Base-by-base conservation (phyloP, 2,113 vertebrate species). In the Lagopus leucura region DNA sequence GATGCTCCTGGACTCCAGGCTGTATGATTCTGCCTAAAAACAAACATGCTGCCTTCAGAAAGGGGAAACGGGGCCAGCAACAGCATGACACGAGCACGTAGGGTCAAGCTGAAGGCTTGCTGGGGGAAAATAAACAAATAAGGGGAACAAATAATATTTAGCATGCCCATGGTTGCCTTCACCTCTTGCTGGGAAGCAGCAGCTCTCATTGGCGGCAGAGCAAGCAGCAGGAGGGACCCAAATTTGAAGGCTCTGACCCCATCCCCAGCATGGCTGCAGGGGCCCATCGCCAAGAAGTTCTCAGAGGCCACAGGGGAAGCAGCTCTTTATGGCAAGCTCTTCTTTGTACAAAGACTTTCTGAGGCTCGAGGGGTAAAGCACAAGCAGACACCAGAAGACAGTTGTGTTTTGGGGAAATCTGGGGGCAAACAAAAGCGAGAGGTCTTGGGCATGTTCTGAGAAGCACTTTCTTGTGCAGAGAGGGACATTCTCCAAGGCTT, bases 61-160 rank as follows among this genome's bases (percentile, higher is more conserved):
- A 52, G 48, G 73, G 52, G 28, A 67, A 30, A 52, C 5, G 0
- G 91, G 38, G 82, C 65, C 3, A 1, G 71, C 71, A 67, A n/a
- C 69, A 57, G 74, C 75, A 76, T 61, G 30, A 40, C 12, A 8
- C 1, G 3, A 8, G 78, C 3, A 0, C 13, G 1, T 1, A 1
- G 75, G 34, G 22, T 34, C 82, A 15, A 22, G 38, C 16, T 63
- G 38, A 67, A 58, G 24, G 45, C 91, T 82, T 82, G 88, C 90
- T 79, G 91, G 30, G 30, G 60, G 61, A 72, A 65, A 83, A 92
- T 93, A 86, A 95, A 95, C 69, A 94, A 93, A 86, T 77, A 65
- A 48, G 36, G 54, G 54, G 96, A 96, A 97, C 95, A 96, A 95
- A 97, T 94, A 97, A 97, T 95, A 97, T 97, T 97, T 96, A 95